Percentiles rank a stretch among this genome's conserved stretches.
Evolutionary conservation across 2,113 vertebrate genomes (phyloP).

Genomic region (Cephalopterus ornatus): DNA sequence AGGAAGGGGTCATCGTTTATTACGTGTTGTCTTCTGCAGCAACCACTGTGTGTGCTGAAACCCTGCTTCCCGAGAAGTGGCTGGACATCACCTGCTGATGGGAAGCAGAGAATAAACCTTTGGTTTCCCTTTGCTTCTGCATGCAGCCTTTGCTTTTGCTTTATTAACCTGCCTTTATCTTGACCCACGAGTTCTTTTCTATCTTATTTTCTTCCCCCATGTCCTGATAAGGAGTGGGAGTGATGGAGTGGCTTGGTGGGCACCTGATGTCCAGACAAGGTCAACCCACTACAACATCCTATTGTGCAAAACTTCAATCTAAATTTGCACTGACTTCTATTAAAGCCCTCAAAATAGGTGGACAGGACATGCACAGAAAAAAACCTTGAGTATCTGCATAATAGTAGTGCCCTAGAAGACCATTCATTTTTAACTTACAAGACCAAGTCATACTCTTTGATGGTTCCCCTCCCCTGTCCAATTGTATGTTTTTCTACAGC

Average conservation of each 20-base stretch:
- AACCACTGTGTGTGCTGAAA: not conserved
- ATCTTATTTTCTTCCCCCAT: not conserved
- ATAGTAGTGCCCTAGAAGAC: not conserved
- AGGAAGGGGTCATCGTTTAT: not conserved
- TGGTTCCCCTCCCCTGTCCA: no score
- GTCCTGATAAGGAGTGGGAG: not conserved
- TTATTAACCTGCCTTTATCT: not conserved
- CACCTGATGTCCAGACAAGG: not conserved
- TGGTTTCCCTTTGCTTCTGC: not conserved
- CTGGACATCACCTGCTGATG: not conserved
- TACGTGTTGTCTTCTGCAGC: not conserved
- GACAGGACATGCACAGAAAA: not conserved
- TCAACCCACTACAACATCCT: not conserved
- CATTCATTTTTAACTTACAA: not conserved
- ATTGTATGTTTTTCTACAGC: not conserved
- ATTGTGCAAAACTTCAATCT: not conserved
- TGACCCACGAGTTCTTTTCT: not conserved
- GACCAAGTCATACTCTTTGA: not conserved
- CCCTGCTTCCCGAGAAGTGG: not conserved
- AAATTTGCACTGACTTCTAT: not conserved
- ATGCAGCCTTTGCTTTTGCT: not conserved
- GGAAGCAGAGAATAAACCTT: not conserved
- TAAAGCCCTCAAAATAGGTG: not conserved
- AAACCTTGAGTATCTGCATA: not conserved
- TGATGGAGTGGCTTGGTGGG: not conserved